phyloP scores from a whole-genome alignment of 2,113 vertebrate species.

The Neodontobutis hainanensis region DNA sequence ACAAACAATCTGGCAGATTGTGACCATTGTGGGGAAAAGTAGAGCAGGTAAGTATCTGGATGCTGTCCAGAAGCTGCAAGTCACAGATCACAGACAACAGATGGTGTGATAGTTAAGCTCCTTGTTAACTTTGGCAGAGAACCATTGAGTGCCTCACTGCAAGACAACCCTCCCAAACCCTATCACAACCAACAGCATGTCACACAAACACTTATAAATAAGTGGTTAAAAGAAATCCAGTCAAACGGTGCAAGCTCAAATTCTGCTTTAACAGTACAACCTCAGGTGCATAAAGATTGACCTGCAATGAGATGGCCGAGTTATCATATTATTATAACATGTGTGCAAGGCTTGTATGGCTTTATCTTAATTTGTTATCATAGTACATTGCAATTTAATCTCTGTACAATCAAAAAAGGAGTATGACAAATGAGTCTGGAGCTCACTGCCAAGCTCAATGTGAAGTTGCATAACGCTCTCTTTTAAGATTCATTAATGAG shows the following conservation, averaged over 20 bases:
- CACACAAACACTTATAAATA: slow-evolving; percentile 46
- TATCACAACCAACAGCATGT: slow-evolving; percentile 36
- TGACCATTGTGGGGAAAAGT: slow-evolving; percentile 20
- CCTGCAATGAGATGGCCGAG: background rate
- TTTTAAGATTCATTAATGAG: slow-evolving; percentile 23
- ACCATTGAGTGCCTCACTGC: slow-evolving; percentile 49
- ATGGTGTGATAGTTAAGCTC: slow-evolving; percentile 68
- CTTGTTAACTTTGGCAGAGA: slow-evolving; percentile 76
- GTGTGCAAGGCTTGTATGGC: slow-evolving; percentile 18
- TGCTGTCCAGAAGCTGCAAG: slow-evolving; percentile 54
- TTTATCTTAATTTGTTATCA: slow-evolving; percentile 49
- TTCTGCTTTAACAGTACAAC: slow-evolving; percentile 24
- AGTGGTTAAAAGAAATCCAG: slow-evolving; percentile 45
- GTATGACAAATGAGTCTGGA: slow-evolving; percentile 52
- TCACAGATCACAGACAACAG: slow-evolving; percentile 67
- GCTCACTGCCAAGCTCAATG: slow-evolving; percentile 15
- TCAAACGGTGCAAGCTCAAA: slow-evolving; percentile 4
- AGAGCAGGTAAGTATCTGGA: slow-evolving; percentile 59
- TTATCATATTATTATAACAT: slow-evolving; percentile 20
- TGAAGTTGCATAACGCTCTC: slow-evolving; percentile 34
- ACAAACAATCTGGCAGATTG: slow-evolving; percentile 16
- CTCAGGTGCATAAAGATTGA: background rate
- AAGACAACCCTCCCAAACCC: slow-evolving; percentile 41
- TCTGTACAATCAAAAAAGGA: slow-evolving; percentile 37
- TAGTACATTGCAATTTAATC: slow-evolving; percentile 48